phyloP scores from a whole-genome alignment of 2,797 vertebrate genomes.

The Silurus aristotelis region DNA sequence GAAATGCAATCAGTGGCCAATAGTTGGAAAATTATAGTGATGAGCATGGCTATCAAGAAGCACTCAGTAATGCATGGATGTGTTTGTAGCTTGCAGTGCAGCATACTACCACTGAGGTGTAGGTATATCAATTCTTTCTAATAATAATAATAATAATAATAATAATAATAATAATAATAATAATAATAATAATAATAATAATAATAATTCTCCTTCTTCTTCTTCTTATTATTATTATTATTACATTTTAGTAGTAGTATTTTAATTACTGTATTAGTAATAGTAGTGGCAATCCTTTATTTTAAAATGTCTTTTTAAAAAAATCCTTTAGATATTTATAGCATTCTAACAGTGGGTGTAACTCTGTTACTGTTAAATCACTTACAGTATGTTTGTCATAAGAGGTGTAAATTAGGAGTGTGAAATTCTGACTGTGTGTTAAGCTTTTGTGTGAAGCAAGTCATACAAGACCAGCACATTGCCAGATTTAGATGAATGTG shows the following conservation, averaged over 20 bases:
- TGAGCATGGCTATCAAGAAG: constrained; percentile 64
- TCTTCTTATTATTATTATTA: not conserved
- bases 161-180: too few relatives aligned
- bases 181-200: not conserved
- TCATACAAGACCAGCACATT: constrained; percentile 29
- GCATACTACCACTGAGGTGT: constrained; percentile 37
- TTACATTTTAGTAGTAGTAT: not conserved
- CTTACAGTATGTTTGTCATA: constrained; percentile 44
- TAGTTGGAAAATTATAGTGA: constrained; percentile 69
- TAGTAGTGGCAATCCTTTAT: not conserved
- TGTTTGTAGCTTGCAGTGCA: constrained; percentile 47
- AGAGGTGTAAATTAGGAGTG: constrained; percentile 51
- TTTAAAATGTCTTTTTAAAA: not conserved
- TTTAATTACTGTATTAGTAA: not conserved
- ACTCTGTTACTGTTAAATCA: constrained; percentile 37
- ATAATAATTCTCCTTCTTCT: not conserved
- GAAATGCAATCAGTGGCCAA: constrained; percentile 76
- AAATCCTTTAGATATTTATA: constrained; percentile 10
- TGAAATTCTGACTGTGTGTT: constrained; percentile 54
- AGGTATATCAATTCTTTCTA: not conserved
- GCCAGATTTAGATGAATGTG: constrained; percentile 29
- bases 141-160: not conserved
- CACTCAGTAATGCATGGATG: constrained; percentile 48
- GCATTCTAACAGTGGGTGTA: constrained; percentile 36
- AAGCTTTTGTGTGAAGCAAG: constrained; percentile 48